phyloP scores from a whole-genome alignment of 2,113 vertebrate species.

The Eudyptes chrysolophus region DNA sequence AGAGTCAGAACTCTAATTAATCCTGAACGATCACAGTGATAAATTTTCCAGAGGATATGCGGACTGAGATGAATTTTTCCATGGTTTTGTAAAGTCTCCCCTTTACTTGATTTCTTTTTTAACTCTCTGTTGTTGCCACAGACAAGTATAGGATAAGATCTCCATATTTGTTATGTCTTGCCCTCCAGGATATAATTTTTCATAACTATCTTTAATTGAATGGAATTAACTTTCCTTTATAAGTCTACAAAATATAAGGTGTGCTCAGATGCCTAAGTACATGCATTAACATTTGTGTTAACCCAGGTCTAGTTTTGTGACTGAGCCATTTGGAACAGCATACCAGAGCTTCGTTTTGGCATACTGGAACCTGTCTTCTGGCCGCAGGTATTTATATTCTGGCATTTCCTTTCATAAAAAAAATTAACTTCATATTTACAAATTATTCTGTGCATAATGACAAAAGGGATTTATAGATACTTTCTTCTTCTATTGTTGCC shows the following conservation, averaged over 20 bases:
- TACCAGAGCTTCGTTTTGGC: background rate
- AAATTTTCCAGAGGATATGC: background rate
- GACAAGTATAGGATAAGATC: slow-evolving; percentile 24
- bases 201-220: slow-evolving; percentile 19
- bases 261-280: background rate
- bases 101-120: background rate
- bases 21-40: background rate
- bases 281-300: background rate
- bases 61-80: background rate
- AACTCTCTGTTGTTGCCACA: background rate
- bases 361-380: background rate
- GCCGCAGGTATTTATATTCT: background rate
- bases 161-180: slow-evolving; percentile 11
- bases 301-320: background rate
- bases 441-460: background rate
- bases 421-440: background rate
- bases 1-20: slow-evolving; percentile 7
- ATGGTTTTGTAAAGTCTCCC: background rate
- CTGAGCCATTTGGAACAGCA: background rate
- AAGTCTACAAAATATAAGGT: background rate
- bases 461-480: background rate
- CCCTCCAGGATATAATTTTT: slow-evolving; percentile 30
- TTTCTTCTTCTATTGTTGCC: background rate
- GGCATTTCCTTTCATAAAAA: background rate
- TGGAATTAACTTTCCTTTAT: slow-evolving; percentile 13